A percentile compares a stretch with the other conserved stretches of the same genome.
These are phyloP conservation scores for Eupithecia tripunctaria DNA, from an alignment of 2,888 invertebrate species.

Conservation along the genomic window DNA sequence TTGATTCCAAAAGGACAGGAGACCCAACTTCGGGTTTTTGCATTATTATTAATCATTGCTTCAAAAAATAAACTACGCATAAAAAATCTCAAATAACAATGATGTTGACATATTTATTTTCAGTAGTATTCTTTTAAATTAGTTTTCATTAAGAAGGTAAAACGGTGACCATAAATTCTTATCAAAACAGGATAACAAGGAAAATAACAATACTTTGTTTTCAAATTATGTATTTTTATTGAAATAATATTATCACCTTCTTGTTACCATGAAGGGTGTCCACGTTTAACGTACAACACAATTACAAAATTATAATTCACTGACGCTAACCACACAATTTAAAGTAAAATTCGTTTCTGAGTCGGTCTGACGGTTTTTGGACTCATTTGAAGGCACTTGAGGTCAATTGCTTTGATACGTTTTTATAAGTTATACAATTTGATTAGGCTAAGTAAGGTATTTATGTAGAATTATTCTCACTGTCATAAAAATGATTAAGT, in stretches of 20 bases:
- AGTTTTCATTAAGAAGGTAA: not conserved
- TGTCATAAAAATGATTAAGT: not conserved
- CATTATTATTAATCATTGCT: conserved; percentile 4
- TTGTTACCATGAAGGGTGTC: conserved; percentile 80
- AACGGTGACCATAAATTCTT: not conserved
- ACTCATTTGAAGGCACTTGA: conserved; percentile 82
- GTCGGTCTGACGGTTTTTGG: conserved; percentile 68
- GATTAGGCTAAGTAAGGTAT: conserved; percentile 14
- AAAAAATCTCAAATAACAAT: not conserved
- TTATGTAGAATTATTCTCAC: not conserved
- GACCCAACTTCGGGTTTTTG: conserved; percentile 42
- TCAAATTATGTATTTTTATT: conserved; percentile 69
- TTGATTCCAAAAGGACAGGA: conserved; percentile 45
- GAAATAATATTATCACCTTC: conserved; percentile 79
- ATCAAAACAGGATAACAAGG: no score
- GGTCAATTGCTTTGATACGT: conserved; percentile 72
- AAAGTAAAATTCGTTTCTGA: conserved; percentile 49
- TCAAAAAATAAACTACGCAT: not conserved
- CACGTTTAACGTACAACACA: conserved; percentile 82
- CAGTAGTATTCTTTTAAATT: not conserved
- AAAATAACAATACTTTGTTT: conserved; percentile 53
- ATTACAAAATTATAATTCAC: conserved; percentile 67
- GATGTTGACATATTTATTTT: not conserved
- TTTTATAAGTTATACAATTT: conserved; percentile 63
- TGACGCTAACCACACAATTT: conserved; percentile 58